Evolutionary conservation across 2,113 vertebrate genomes (phyloP).

Genomic region (Ammodramus savannarum): DNA sequence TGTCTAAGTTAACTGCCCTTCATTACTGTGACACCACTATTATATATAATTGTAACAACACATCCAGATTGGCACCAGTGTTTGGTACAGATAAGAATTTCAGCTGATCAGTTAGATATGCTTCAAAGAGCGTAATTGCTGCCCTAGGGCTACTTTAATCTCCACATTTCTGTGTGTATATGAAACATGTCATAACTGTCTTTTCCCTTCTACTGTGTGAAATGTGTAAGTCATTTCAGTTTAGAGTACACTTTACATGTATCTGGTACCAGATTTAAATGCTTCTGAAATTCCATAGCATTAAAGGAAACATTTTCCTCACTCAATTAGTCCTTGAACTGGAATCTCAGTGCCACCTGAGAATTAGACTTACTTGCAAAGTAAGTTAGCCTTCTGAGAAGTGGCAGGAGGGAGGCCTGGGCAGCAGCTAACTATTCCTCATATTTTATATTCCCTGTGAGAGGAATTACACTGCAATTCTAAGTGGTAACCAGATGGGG

Average conservation of each 20-base stretch:
- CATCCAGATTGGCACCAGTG: neutral
- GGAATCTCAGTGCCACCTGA: neutral
- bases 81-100: neutral
- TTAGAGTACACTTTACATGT: neutral
- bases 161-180: neutral
- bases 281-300: neutral
- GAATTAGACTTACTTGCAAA: neutral
- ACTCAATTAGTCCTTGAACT: neutral
- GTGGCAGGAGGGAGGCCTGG: neutral
- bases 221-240: neutral
- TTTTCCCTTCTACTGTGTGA: neutral
- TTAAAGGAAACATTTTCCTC: neutral
- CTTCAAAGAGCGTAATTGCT: constrained; percentile 8
- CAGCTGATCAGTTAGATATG: constrained; percentile 12
- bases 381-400: neutral
- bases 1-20: neutral
- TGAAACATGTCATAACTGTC: neutral
- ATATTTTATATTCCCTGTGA: neutral
- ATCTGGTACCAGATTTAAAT: neutral
- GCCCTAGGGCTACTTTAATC: constrained; percentile 5
- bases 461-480: neutral
- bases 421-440: neutral
- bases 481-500: neutral
- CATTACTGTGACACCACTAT: neutral
- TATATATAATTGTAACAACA: neutral